Evolutionary conservation across 2,113 vertebrate species (phyloP).

Genomic region (Scytalopus superciliaris): DNA sequence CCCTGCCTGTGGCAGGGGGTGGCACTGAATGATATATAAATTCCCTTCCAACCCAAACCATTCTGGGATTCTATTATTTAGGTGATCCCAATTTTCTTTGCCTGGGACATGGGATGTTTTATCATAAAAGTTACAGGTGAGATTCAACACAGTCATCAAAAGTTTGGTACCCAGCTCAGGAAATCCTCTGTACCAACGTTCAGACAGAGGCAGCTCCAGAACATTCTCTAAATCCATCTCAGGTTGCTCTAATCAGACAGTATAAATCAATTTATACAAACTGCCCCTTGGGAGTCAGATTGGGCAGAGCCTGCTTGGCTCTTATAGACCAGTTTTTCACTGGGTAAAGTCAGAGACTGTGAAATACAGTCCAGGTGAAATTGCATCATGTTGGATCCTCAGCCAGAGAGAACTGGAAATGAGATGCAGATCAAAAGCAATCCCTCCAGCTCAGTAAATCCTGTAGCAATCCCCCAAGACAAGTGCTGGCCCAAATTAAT

Average conservation of each 20-base stretch:
- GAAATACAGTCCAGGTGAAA: background rate
- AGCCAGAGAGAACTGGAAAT: background rate
- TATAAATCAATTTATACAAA: background rate
- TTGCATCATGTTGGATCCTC: background rate
- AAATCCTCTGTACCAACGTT: background rate
- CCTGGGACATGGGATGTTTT: background rate
- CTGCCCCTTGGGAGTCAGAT: background rate
- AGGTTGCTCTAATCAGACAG: background rate
- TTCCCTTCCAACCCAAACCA: background rate
- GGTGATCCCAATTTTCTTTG: background rate
- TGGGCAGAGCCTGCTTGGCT: background rate
- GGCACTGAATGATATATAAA: rapidly evolving
- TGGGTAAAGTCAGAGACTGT: background rate
- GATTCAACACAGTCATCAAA: background rate
- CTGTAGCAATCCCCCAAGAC: background rate
- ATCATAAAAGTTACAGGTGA: background rate
- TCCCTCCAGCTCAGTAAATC: background rate
- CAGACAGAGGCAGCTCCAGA: background rate
- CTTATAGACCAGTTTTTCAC: background rate
- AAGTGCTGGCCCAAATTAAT: background rate
- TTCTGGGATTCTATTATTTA: background rate
- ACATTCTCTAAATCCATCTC: background rate
- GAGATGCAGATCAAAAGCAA: background rate
- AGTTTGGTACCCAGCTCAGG: background rate
- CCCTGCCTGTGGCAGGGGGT: background rate